A percentile compares a stretch with the other conserved stretches of the same genome.
Conservation (phyloP, 2,888 invertebrate species). For the Taenaris catops region DNA sequence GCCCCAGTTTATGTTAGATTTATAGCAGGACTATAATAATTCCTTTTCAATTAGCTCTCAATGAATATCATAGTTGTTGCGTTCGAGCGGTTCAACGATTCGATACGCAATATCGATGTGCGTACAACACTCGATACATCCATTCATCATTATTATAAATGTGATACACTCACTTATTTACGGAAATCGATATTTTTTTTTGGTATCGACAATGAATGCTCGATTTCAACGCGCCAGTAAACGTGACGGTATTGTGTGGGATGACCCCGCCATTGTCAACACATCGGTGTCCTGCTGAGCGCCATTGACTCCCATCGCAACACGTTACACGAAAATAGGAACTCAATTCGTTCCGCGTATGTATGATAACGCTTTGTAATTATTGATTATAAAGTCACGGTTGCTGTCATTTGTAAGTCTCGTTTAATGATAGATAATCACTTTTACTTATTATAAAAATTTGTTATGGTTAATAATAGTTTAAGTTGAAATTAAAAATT, state of each 20-base stretch:
- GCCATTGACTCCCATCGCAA: constrained; percentile 40
- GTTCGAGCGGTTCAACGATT: constrained; percentile 63
- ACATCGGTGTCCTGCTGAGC: constrained; percentile 48
- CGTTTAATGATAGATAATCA: constrained; percentile 17
- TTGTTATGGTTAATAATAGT: constrained; percentile 6
- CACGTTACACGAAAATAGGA: constrained; percentile 40
- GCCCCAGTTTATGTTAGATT: constrained; percentile 68
- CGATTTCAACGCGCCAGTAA: constrained; percentile 69
- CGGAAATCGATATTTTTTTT: constrained; percentile 80
- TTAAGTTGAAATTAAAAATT: no score
- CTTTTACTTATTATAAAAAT: constrained; percentile 16
- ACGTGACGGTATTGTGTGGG: constrained; percentile 67
- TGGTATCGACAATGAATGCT: constrained; percentile 69
- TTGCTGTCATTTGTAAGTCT: constrained; percentile 27
- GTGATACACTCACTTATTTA: constrained; percentile 79
- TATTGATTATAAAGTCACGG: constrained; percentile 75
- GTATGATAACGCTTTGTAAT: constrained; percentile 63
- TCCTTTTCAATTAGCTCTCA: constrained; percentile 72
- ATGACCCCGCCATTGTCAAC: constrained; percentile 65
- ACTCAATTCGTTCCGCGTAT: constrained; percentile 66
- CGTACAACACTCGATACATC: constrained; percentile 59
- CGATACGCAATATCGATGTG: constrained; percentile 67
- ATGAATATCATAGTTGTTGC: constrained; percentile 52
- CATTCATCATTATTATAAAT: constrained; percentile 80
- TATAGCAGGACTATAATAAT: constrained; percentile 63